These are phyloP conservation scores for Amphilophus citrinellus DNA, from an alignment of 2,113 vertebrate genomes.

Conservation along the genomic window DNA sequence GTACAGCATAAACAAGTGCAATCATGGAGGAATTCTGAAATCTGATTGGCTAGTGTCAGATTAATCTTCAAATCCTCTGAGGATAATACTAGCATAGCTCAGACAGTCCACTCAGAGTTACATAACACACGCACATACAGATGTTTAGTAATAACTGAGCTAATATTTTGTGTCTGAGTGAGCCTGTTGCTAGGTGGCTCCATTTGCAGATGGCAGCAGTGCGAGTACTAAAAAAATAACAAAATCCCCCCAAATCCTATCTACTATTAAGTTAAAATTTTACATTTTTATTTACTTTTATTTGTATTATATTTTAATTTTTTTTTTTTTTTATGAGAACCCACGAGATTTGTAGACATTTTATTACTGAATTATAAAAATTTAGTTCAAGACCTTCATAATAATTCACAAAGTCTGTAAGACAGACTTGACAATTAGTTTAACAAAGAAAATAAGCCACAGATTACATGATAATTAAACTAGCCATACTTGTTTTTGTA, in stretches of 20 bases:
- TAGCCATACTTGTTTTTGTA: not conserved
- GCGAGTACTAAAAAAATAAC: not conserved
- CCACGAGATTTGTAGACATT: not conserved
- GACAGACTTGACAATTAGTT: no score
- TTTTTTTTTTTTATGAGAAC: no score
- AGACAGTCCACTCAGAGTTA: conserved; percentile 29
- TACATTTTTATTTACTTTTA: no score
- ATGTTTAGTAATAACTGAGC: not conserved
- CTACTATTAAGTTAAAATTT: no score
- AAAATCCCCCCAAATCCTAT: no score
- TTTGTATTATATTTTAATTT: no score
- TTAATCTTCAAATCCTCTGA: conserved; percentile 35
- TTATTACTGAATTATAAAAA: not conserved
- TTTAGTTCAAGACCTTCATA: not conserved
- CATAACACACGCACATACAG: conserved; percentile 31
- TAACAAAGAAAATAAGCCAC: not conserved
- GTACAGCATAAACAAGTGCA: conserved; percentile 17
- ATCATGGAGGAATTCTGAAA: conserved; percentile 10
- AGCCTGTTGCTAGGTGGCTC: not conserved
- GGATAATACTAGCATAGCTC: conserved; percentile 43
- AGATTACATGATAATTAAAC: not conserved
- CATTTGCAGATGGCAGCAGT: not conserved
- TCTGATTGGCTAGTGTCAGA: conserved; percentile 45
- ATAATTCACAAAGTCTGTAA: no score
- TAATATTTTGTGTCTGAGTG: not conserved